A percentile compares a stretch with the other conserved stretches of the same genome.
Conservation (phyloP, 2,888 invertebrate species). For the Drosophila pegasa region DNA sequence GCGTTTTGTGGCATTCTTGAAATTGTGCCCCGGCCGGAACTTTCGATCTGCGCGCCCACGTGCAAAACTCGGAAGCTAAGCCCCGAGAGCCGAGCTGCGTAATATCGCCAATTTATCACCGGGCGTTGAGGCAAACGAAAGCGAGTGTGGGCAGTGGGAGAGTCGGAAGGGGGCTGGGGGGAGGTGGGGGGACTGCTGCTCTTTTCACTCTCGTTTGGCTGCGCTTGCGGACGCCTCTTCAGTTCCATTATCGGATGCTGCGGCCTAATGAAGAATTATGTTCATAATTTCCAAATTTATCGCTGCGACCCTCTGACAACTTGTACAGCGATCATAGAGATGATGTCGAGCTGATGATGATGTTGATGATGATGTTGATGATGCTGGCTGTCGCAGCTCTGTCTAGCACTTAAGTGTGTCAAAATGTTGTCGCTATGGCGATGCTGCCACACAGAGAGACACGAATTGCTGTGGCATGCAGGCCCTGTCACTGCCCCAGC, state of each 20-base stretch:
- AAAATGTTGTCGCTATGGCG: constrained; percentile 70
- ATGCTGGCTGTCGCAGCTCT: constrained; percentile 54
- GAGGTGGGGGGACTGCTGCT: constrained; percentile 1
- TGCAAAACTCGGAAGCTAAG: constrained; percentile 67
- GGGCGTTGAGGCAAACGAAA: constrained; percentile 49
- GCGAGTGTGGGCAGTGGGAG: constrained; percentile 56
- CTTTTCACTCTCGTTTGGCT: constrained; percentile 48
- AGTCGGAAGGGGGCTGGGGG: constrained; percentile 2
- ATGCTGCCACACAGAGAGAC: constrained; percentile 40
- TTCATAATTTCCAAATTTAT: constrained; percentile 80
- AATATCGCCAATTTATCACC: constrained; percentile 79
- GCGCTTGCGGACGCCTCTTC: constrained; percentile 48
- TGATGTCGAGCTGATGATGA: constrained; percentile 46
- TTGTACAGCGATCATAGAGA: constrained; percentile 24
- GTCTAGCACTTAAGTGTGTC: constrained; percentile 80
- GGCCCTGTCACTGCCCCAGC: constrained; percentile 33
- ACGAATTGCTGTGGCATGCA: constrained; percentile 71
- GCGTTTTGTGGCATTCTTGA: constrained; percentile 65
- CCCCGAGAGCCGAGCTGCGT: constrained; percentile 62
- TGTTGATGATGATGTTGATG: constrained; percentile 60
- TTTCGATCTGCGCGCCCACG: constrained; percentile 67
- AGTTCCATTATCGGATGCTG: constrained; percentile 70
- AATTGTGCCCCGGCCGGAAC: constrained; percentile 30
- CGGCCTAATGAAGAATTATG: constrained; percentile 81
- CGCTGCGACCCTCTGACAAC: constrained; percentile 61